Percentiles rank a stretch among this genome's conserved stretches.
Evolutionary conservation across 1,140 invertebrate species (phyloP).

Genomic region (Listronotus bonariensis): DNA sequence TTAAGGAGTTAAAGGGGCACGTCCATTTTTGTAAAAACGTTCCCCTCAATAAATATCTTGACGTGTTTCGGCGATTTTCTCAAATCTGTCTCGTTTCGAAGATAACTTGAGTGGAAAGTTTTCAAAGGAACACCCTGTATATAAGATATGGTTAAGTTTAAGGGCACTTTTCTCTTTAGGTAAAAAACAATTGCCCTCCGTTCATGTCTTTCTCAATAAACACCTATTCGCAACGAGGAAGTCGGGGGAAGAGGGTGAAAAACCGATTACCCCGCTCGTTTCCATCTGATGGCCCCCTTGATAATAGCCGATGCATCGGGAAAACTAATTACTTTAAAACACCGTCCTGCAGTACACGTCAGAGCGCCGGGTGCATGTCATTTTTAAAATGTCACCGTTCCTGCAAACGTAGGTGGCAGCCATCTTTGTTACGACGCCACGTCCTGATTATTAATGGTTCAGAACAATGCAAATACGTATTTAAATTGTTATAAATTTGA

Average conservation of each 20-base stretch:
- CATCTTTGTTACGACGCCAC: constrained; percentile 20
- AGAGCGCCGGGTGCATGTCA: constrained; percentile 23
- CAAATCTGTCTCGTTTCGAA: too few species aligned
- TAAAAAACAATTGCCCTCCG: too few species aligned
- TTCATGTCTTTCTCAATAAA: too few species aligned
- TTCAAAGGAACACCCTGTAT: too few species aligned
- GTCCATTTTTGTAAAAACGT: too few species aligned
- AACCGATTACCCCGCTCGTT: constrained; percentile 3
- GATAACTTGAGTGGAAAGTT: too few species aligned
- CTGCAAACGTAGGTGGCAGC: constrained; percentile 2
- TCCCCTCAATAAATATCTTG: too few species aligned
- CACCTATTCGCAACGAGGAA: too few species aligned
- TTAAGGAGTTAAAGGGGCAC: too few species aligned
- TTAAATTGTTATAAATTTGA: constrained; percentile 6
- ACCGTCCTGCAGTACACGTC: constrained; percentile 5
- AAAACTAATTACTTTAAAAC: constrained; percentile 23
- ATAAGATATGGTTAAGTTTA: too few species aligned
- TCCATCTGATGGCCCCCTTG: background rate
- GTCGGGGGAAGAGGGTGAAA: background rate
- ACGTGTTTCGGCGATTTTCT: too few species aligned
- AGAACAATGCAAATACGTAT: constrained; percentile 24
- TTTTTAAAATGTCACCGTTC: constrained; percentile 21
- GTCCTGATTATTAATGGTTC: constrained; percentile 19
- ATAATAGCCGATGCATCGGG: constrained; percentile 11
- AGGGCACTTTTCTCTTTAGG: too few species aligned